A percentile compares a stretch with the other conserved stretches of the same genome.
Conservation (phyloP, 1,140 invertebrate genomes). For the Cryptotermes secundus region DNA sequence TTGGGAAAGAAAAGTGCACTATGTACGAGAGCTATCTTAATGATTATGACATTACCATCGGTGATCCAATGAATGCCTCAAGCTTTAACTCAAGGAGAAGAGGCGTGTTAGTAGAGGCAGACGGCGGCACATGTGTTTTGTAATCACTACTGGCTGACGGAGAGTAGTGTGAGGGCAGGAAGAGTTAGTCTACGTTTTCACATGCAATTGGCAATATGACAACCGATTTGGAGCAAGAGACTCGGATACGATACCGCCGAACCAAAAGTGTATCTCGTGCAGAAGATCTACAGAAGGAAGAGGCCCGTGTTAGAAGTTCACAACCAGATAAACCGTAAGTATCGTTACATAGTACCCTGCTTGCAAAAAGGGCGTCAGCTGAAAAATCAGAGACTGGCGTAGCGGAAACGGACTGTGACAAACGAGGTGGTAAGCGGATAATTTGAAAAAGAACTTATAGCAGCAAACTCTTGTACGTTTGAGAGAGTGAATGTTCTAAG, state of each 20-base stretch:
- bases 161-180: neutral
- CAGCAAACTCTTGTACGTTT: too few species aligned
- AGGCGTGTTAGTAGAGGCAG: neutral
- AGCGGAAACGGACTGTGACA: too few species aligned
- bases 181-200: neutral
- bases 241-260: constrained; percentile 63
- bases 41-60: neutral
- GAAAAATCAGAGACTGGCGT: neutral
- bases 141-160: neutral
- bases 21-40: neutral
- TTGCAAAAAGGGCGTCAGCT: neutral
- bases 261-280: constrained; percentile 83
- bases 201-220: constrained; percentile 39
- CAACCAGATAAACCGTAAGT: constrained; percentile 89
- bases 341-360: neutral
- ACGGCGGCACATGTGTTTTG: neutral
- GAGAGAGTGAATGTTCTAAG: too few species aligned
- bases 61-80: neutral
- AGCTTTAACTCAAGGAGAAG: neutral
- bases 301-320: constrained; percentile 72
- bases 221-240: constrained; percentile 39
- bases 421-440: too few species aligned
- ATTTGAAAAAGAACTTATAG: too few species aligned
- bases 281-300: constrained; percentile 80
- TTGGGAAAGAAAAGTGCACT: neutral